A percentile compares a stretch with the other conserved stretches of the same genome.
These are phyloP conservation scores for Molanna angustata DNA, from an alignment of 2,888 invertebrate genomes.

Conservation along the genomic window DNA sequence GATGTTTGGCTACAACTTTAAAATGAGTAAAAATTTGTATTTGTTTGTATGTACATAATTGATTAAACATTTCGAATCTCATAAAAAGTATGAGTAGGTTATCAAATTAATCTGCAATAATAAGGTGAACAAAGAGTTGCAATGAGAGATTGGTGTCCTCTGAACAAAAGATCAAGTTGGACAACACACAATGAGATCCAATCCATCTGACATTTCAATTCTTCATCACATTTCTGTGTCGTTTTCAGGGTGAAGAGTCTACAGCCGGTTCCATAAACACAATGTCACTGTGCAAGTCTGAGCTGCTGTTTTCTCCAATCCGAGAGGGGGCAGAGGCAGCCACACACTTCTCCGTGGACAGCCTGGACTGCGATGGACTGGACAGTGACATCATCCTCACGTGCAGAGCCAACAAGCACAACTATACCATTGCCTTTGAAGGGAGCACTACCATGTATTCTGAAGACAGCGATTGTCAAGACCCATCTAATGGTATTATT, in stretches of 20 bases:
- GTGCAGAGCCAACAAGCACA: conserved; percentile 90
- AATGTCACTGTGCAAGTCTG: conserved; percentile 90
- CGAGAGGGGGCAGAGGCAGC: conserved; percentile 72
- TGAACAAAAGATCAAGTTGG: too few relatives aligned
- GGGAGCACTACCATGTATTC: conserved; percentile 83
- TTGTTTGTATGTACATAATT: too few relatives aligned
- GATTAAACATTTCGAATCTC: too few relatives aligned
- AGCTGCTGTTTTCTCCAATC: conserved; percentile 85
- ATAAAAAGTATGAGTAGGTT: too few relatives aligned
- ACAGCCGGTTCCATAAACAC: conserved; percentile 71
- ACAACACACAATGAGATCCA: too few relatives aligned
- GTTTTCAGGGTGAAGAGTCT: conserved; percentile 67
- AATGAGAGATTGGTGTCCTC: too few relatives aligned
- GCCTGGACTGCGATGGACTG: conserved; percentile 81
- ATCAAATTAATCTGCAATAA: too few relatives aligned
- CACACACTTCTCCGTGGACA: conserved; percentile 83
- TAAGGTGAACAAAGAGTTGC: too few relatives aligned
- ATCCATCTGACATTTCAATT: too few relatives aligned
- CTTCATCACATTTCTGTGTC: too few relatives aligned
- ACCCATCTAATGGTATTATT: conserved; percentile 24
- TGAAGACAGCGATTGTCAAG: conserved; percentile 72
- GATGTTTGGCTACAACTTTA: too few relatives aligned
- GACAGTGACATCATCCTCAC: conserved; percentile 85
- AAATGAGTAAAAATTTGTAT: too few relatives aligned
- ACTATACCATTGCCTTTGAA: conserved; percentile 93